Evolutionary conservation across 2,113 vertebrate genomes (phyloP).

Genomic region (Pelecanus crispus): DNA sequence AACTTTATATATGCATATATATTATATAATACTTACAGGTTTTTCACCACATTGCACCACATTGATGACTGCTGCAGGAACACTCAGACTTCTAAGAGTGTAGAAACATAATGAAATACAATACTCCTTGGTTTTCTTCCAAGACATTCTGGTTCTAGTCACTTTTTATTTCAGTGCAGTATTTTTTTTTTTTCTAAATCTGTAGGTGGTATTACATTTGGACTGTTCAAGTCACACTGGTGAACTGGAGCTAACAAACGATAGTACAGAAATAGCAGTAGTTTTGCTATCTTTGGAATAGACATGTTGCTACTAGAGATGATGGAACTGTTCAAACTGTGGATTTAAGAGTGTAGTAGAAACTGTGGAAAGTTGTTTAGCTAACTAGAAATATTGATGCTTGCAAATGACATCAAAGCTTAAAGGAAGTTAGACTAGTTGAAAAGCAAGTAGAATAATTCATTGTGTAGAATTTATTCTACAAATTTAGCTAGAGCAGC

Average conservation of each 20-base stretch:
- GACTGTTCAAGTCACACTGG: neutral
- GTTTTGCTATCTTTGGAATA: neutral
- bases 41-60: neutral
- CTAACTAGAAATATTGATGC: neutral
- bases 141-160: neutral
- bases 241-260: neutral
- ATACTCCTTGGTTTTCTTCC: neutral
- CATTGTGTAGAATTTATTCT: constrained; percentile 20
- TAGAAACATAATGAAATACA: neutral
- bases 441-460: constrained; percentile 38
- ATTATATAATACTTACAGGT: neutral
- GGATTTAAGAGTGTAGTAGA: neutral
- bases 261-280: neutral
- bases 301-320: neutral
- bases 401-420: constrained; percentile 3
- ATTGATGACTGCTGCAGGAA: neutral
- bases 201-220: neutral
- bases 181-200: neutral
- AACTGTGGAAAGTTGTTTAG: neutral
- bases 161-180: neutral
- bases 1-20: no score
- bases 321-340: neutral
- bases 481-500: constrained; percentile 5
- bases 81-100: neutral
- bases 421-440: neutral